These are phyloP conservation scores for Eupristina koningsbergeri DNA, from an alignment of 1,140 invertebrate species.

Conservation along the genomic window DNA sequence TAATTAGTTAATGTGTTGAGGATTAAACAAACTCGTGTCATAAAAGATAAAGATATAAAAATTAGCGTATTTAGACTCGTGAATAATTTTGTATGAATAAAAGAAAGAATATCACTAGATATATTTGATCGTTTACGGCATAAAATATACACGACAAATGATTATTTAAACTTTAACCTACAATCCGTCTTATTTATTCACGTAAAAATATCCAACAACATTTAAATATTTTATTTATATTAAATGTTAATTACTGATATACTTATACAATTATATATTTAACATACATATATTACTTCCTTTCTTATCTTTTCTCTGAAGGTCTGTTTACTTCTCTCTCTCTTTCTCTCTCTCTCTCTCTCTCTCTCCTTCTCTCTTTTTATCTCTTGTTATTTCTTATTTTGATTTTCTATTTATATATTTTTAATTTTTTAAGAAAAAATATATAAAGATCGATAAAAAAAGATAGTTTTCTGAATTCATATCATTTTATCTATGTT, in stretches of 20 bases:
- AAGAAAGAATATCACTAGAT: constrained; percentile 2
- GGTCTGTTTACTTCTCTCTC: too few species aligned
- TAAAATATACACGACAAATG: constrained; percentile 15
- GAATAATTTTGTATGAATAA: neutral
- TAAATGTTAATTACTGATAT: neutral
- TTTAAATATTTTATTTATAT: neutral
- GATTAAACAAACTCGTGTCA: too few species aligned
- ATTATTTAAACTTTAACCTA: constrained; percentile 24
- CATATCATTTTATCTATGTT: too few species aligned
- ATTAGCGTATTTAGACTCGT: neutral
- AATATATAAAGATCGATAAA: too few species aligned
- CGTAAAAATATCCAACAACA: constrained; percentile 8
- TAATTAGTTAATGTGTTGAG: too few species aligned
- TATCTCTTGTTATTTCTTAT: too few species aligned
- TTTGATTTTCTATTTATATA: too few species aligned
- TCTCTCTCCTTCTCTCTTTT: too few species aligned
- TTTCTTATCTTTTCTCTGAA: too few species aligned
- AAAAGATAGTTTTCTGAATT: too few species aligned
- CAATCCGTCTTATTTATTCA: constrained; percentile 5
- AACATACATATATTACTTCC: neutral
- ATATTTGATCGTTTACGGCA: neutral
- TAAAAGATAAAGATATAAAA: neutral
- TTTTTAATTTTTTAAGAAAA: too few species aligned
- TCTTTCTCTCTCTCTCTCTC: too few species aligned
- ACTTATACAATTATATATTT: neutral